Conservation (phyloP, 2,888 invertebrate genomes). For the Cerastis rubricosa region DNA sequence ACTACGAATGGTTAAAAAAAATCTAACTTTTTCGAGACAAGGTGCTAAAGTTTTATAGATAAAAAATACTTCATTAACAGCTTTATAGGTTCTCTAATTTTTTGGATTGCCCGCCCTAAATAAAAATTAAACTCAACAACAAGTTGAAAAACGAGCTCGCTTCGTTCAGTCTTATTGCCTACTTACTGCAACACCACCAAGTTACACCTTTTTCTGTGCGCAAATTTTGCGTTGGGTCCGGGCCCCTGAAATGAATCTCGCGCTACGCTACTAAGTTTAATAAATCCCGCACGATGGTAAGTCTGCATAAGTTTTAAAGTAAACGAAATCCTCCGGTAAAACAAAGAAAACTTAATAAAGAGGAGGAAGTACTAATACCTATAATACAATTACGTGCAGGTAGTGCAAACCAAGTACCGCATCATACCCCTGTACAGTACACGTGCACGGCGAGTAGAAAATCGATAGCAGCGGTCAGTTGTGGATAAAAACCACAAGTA, state of each 20-base stretch:
- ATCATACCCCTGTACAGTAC: slow-evolving; percentile 60
- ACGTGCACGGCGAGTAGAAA: slow-evolving; percentile 76
- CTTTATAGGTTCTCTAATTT: not conserved
- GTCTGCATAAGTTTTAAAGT: not conserved
- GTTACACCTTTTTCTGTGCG: not conserved
- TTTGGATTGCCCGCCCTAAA: not conserved
- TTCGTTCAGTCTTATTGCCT: not conserved
- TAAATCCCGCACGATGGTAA: slow-evolving; percentile 4
- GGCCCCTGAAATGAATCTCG: not conserved
- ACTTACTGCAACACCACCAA: not conserved
- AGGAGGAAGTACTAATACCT: slow-evolving; percentile 46
- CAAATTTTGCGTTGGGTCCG: not conserved
- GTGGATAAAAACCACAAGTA: slow-evolving; percentile 85
- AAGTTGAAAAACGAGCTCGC: not conserved
- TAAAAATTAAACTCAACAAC: not conserved
- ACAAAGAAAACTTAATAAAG: slow-evolving; percentile 53
- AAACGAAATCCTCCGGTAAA: not conserved
- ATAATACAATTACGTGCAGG: slow-evolving; percentile 64
- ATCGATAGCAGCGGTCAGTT: slow-evolving; percentile 83
- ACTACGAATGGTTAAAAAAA: not conserved
- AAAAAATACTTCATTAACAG: not conserved
- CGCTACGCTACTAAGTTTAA: not conserved
- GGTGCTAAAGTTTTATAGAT: not conserved
- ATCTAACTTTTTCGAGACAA: not conserved
- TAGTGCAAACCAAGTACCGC: slow-evolving; percentile 50